Conservation (phyloP, 2,888 invertebrate species). For the Onchidella celtica region DNA sequence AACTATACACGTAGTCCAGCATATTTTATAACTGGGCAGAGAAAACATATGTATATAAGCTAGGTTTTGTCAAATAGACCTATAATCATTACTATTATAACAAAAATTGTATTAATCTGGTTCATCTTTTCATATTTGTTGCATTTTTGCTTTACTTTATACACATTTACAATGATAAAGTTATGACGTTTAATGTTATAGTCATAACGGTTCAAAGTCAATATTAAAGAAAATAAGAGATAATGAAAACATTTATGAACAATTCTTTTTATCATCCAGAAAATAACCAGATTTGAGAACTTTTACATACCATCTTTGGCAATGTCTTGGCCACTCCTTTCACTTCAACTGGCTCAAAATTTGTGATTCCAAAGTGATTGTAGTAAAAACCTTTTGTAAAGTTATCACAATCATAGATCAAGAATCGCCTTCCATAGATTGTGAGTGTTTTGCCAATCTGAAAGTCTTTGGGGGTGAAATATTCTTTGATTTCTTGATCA, state of each 20-base stretch:
- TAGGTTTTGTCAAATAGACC: no score
- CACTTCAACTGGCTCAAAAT: slow-evolving; percentile 80
- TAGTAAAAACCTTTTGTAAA: slow-evolving; percentile 90
- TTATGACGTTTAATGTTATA: no score
- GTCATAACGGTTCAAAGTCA: no score
- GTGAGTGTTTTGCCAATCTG: slow-evolving; percentile 84
- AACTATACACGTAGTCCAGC: no score
- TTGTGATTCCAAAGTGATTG: slow-evolving; percentile 79
- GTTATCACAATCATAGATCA: slow-evolving; percentile 89
- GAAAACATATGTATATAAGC: no score
- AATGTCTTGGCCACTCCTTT: slow-evolving; percentile 62
- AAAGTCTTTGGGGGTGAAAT: slow-evolving; percentile 89
- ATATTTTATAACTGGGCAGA: no score
- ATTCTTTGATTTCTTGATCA: slow-evolving; percentile 88
- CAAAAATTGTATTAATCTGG: no score
- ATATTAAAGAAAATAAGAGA: not conserved
- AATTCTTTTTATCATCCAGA: no score
- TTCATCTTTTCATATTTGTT: no score
- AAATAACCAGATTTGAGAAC: not conserved
- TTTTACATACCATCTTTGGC: slow-evolving; percentile 75
- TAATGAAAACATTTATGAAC: not conserved
- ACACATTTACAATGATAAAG: no score
- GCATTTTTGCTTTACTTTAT: no score
- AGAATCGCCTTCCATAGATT: slow-evolving; percentile 82
- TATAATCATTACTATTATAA: no score